Evolutionary conservation across 1,140 invertebrate species (phyloP), one percentile per base, ranked within the genome.

Genomic region (Diachasmimorpha longicaudata): DNA sequence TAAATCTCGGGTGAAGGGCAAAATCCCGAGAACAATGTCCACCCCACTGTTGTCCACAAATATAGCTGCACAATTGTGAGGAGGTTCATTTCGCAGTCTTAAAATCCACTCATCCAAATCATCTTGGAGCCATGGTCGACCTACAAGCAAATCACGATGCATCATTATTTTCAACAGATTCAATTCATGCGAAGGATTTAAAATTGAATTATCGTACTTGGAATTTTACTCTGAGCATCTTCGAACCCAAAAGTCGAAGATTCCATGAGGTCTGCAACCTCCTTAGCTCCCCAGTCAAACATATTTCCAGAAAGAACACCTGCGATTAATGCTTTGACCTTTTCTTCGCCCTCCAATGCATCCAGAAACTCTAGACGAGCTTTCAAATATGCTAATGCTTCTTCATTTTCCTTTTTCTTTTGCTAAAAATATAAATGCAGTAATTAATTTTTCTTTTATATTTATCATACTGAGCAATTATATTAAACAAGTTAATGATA

Each of bases 31-130:
- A 55, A 99, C 91, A 81, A 99, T 94, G 89, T 99, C 97, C 77
- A 96, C 93, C 1, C 98, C 98, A 86, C 96, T 97, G 84, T 99
- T 99, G 84, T 99, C 98, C 23, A 98, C 95, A 91, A 99, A 99
- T 79, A 99, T 93, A 2, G 95, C 94, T 73, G 95, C 96, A 90
- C 96, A 97, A 83, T 94, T 94, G 85, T 98, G 95, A 6, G 92
- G 86, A 23, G 84, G 81, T 52, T 86, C 88, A 81, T 90, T 91
- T 85, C 93, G 88, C 46, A 98, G 83, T 79, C 94, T 92, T 11
- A 92, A 83, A 46, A 96, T 86, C 96, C 97, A 99, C 25, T 90
- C 89, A 81, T 98, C 95, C 80, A 98, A 92, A 84, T 94, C 90
- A 89, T 99, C 97, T 82, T 94, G 90, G 63, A 99, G 89, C 97